Evolutionary conservation across 2,797 vertebrate genomes (phyloP).

Genomic region (Microcaecilia unicolor): DNA sequence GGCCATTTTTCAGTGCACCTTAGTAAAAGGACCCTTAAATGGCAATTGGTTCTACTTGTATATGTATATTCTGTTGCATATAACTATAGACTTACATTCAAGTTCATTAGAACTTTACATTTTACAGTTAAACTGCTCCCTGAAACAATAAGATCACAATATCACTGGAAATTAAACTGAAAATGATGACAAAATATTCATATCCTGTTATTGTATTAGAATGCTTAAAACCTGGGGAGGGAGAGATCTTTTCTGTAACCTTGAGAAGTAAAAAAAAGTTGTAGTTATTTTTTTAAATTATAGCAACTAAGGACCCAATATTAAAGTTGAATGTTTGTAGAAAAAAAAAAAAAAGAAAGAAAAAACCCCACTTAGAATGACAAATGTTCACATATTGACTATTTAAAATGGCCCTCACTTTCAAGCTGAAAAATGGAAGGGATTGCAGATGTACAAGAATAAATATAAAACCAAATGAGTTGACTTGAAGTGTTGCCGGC

Average conservation of each 20-base stretch:
- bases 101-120: too few species aligned
- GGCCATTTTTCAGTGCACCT: too few species aligned
- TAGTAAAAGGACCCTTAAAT: too few species aligned
- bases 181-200: conserved; percentile 1
- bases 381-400: conserved; percentile 71
- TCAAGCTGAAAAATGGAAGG: conserved; percentile 69
- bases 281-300: conserved; percentile 73
- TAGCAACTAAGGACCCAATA: conserved; percentile 70
- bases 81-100: too few species aligned
- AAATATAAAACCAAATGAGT: conserved; percentile 81
- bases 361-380: conserved; percentile 74
- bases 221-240: conserved; percentile 58
- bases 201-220: too few species aligned
- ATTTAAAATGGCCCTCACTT: conserved; percentile 74
- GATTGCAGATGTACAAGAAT: conserved; percentile 71
- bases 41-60: too few species aligned
- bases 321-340: conserved; percentile 73
- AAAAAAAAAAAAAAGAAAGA: too few species aligned
- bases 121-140: too few species aligned
- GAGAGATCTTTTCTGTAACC: conserved; percentile 68
- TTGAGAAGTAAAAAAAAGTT: conserved; percentile 69
- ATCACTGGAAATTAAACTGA: conserved; percentile 21
- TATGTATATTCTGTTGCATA: too few species aligned
- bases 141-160: neutral
- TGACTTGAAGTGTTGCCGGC: conserved; percentile 76